Evolutionary conservation across 2,113 vertebrate genomes (phyloP).

Genomic region (Neoarius graeffei): DNA sequence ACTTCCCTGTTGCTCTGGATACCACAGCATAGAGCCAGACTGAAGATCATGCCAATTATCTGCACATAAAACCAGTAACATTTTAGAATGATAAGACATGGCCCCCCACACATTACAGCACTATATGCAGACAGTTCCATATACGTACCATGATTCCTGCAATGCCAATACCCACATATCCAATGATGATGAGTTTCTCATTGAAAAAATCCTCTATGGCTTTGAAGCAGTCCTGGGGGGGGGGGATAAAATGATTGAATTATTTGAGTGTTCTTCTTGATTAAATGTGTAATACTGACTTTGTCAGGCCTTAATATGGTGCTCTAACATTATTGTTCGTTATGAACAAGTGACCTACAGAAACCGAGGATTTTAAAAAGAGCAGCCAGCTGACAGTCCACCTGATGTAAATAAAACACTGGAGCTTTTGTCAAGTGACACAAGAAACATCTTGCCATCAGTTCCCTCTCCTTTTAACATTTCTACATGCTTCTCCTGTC

Average conservation of each 20-base stretch:
- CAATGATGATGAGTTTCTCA: conserved; percentile 84
- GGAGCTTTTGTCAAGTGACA: conserved; percentile 34
- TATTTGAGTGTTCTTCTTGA: not conserved
- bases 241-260: not conserved
- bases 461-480: conserved; percentile 1
- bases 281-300: not conserved
- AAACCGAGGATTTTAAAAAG: conserved; percentile 21
- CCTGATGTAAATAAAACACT: conserved; percentile 40
- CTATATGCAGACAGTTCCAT: not conserved
- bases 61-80: conserved; percentile 57
- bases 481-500: not conserved
- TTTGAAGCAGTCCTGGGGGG: conserved; percentile 78
- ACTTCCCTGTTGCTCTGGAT: conserved; percentile 91
- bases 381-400: conserved; percentile 5
- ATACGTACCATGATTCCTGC: conserved; percentile 89
- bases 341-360: conserved; percentile 1
- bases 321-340: not conserved
- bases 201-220: conserved; percentile 83
- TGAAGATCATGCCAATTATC: conserved; percentile 97
- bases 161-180: conserved; percentile 86
- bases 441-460: conserved; percentile 23
- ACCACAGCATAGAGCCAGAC: conserved; percentile 95
- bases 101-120: not conserved
- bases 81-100: not conserved
- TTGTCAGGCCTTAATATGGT: not conserved